phyloP scores from a whole-genome alignment of 1,140 invertebrate genomes.

The Zaprionus davidi region DNA sequence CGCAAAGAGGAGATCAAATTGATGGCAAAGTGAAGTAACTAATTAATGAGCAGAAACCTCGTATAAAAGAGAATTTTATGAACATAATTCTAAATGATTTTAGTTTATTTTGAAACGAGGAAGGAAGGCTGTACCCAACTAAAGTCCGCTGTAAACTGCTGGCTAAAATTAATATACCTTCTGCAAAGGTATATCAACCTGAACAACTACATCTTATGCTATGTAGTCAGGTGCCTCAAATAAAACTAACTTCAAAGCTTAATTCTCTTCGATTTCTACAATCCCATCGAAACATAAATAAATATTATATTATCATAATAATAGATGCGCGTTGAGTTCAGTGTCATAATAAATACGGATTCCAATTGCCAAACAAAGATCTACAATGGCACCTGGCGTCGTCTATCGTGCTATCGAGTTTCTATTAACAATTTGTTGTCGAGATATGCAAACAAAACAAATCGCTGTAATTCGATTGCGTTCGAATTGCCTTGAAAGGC shows the following conservation, averaged over 20 bases:
- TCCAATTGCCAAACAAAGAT: not conserved
- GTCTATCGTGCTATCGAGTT: too few species aligned
- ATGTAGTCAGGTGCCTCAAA: too few species aligned
- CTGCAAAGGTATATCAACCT: too few species aligned
- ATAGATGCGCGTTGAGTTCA: conserved; percentile 21
- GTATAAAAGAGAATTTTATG: too few species aligned
- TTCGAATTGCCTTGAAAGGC: conserved; percentile 9
- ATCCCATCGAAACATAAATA: not conserved
- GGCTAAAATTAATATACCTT: too few species aligned
- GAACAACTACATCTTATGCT: too few species aligned
- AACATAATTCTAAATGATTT: too few species aligned
- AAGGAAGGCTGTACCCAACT: too few species aligned
- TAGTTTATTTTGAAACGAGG: too few species aligned
- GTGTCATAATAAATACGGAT: conserved; percentile 18
- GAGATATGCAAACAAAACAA: conserved; percentile 1
- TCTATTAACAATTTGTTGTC: conserved; percentile 1
- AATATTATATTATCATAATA: conserved; percentile 11
- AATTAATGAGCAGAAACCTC: not conserved
- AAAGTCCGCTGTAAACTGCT: too few species aligned
- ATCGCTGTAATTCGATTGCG: conserved; percentile 6
- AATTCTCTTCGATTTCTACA: not conserved
- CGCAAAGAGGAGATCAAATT: not conserved
- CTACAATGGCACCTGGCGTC: not conserved
- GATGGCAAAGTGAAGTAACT: not conserved
- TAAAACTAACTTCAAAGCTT: too few species aligned